A percentile compares a stretch with the other conserved stretches of the same genome.
These are phyloP conservation scores for Cyrtonyx montezumae DNA, from an alignment of 2,113 vertebrate genomes.

Conservation along the genomic window DNA sequence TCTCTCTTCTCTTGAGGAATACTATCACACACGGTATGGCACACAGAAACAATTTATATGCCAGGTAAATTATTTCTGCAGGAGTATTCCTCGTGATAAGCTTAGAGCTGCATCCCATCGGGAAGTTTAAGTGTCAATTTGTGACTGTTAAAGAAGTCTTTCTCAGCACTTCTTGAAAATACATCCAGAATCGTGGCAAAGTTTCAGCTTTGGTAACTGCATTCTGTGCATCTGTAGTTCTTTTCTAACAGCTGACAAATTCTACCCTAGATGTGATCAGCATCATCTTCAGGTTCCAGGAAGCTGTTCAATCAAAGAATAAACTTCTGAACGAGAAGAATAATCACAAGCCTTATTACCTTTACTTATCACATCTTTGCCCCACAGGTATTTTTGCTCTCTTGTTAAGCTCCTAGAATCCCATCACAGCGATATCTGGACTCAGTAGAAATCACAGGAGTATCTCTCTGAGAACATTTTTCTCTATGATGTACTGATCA, in stretches of 20 bases:
- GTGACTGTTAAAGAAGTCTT: neutral
- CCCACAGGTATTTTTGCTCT: neutral
- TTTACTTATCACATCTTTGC: neutral
- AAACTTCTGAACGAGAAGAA: neutral
- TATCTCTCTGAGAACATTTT: neutral
- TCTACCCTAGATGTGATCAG: neutral
- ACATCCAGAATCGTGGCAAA: neutral
- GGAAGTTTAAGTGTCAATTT: neutral
- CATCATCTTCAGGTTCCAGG: neutral
- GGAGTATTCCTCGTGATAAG: neutral
- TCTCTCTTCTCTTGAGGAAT: constrained; percentile 4
- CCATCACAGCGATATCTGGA: neutral
- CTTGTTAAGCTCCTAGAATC: neutral
- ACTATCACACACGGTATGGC: neutral
- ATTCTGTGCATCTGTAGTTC: neutral
- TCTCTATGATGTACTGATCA: constrained; percentile 6
- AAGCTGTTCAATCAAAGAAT: neutral
- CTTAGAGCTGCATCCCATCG: neutral
- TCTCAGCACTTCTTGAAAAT: neutral
- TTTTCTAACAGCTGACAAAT: neutral
- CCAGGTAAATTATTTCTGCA: neutral
- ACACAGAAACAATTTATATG: neutral
- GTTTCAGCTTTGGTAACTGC: neutral
- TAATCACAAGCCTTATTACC: neutral
- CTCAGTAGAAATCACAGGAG: neutral